These are phyloP conservation scores for Spilogale gracilis DNA, from an alignment of 2,113 vertebrate genomes.

Conservation along the genomic window DNA sequence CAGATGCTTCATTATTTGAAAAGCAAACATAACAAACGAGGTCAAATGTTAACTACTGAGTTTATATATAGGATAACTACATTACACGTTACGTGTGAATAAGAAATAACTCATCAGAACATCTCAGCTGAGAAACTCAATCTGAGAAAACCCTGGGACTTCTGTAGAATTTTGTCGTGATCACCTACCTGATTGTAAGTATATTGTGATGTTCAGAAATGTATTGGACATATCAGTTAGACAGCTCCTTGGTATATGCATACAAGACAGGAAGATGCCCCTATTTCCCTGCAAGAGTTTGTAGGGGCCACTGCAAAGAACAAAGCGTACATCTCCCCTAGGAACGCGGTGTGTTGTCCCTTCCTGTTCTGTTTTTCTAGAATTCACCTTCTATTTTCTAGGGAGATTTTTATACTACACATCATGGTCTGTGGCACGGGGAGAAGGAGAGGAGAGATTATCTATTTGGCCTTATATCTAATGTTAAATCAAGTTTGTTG, in stretches of 20 bases:
- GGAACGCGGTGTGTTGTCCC: not conserved
- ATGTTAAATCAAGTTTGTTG: not conserved
- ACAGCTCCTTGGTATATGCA: not conserved
- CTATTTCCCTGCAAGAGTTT: not conserved
- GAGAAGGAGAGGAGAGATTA: not conserved
- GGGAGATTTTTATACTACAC: not conserved
- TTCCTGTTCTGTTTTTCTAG: not conserved
- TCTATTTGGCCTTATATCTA: conserved; percentile 17
- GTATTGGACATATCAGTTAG: not conserved
- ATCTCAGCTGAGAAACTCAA: not conserved
- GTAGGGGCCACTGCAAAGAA: not conserved
- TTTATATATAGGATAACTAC: not conserved
- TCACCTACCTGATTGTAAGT: not conserved
- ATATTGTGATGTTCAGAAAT: not conserved
- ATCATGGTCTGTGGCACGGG: not conserved
- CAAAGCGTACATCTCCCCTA: not conserved
- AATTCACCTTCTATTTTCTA: not conserved
- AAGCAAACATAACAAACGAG: conserved; percentile 54
- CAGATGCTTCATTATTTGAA: conserved; percentile 54
- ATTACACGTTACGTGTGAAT: not conserved
- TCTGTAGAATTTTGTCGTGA: not conserved
- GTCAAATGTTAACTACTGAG: conserved; percentile 66
- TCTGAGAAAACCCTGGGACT: not conserved
- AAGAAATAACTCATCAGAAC: conserved; percentile 22
- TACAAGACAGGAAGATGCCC: not conserved